Evolutionary conservation across 2,113 vertebrate species (phyloP).

Genomic region (Cinclus cinclus): DNA sequence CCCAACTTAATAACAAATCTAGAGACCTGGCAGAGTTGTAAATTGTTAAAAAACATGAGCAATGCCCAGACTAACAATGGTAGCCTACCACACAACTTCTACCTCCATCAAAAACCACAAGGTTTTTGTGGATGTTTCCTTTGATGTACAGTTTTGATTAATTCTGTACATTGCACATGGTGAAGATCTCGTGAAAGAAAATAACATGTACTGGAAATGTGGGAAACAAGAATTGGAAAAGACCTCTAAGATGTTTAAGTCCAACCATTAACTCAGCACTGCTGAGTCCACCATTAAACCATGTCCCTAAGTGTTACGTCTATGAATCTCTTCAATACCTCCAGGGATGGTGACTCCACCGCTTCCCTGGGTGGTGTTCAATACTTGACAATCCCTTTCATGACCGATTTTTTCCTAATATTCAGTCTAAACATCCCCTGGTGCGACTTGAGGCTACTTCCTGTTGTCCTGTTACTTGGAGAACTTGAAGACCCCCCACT

Average conservation of each 20-base stretch:
- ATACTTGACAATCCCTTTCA: neutral
- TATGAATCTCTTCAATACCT: neutral
- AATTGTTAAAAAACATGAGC: neutral
- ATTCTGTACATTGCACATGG: neutral
- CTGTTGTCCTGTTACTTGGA: neutral
- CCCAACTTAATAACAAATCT: neutral
- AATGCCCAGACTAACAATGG: neutral
- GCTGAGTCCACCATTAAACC: neutral
- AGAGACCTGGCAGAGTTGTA: neutral
- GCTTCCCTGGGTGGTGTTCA: neutral
- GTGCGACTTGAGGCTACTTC: neutral
- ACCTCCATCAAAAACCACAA: neutral
- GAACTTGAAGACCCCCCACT: neutral
- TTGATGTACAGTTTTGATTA: neutral
- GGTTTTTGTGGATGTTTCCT: neutral
- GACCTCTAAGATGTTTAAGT: neutral
- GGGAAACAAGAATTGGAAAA: neutral
- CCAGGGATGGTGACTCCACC: neutral
- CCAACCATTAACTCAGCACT: neutral
- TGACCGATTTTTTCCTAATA: neutral
- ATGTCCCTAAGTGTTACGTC: too few species aligned
- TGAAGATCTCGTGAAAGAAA: neutral
- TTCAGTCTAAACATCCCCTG: neutral
- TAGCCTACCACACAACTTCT: neutral
- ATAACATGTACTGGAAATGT: neutral